Percentiles rank a stretch among this genome's conserved stretches.
Evolutionary conservation across 2,113 vertebrate species (phyloP).

Genomic region (Macrotus californicus): DNA sequence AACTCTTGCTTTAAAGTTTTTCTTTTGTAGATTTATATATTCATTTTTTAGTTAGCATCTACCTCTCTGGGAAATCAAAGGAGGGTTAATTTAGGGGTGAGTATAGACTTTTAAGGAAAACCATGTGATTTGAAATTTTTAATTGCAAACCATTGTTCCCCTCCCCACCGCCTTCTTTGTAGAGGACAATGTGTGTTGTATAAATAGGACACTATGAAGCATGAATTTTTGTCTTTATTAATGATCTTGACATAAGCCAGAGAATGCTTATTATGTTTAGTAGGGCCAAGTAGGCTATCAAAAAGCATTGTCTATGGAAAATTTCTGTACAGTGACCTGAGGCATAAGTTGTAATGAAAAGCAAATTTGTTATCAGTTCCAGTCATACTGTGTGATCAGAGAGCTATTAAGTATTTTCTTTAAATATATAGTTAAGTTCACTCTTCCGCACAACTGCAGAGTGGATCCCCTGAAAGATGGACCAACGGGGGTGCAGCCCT

Average conservation of each 20-base stretch:
- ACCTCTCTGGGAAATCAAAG: conserved; percentile 66
- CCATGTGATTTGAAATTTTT: conserved; percentile 67
- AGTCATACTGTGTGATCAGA: conserved; percentile 33
- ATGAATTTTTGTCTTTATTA: conserved; percentile 76
- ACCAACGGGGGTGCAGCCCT: not conserved
- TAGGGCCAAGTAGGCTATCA: conserved; percentile 56
- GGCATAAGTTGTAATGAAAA: conserved; percentile 22
- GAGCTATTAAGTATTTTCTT: not conserved
- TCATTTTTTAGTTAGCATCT: conserved; percentile 59
- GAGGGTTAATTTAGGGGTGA: conserved; percentile 68
- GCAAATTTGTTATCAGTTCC: conserved; percentile 1
- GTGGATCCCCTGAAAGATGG: not conserved
- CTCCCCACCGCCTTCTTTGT: not conserved
- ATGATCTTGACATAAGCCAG: conserved; percentile 67
- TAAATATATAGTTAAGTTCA: conserved; percentile 26
- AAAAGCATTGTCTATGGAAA: conserved; percentile 40
- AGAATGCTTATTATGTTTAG: conserved; percentile 61
- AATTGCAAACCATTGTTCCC: conserved; percentile 30
- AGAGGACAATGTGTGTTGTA: conserved; percentile 73
- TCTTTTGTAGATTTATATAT: conserved; percentile 24
- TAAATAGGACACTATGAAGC: conserved; percentile 78
- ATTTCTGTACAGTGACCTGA: conserved; percentile 21
- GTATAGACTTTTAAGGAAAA: conserved; percentile 69
- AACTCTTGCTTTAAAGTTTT: not conserved
- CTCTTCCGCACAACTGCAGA: not conserved